A percentile compares a stretch with the other conserved stretches of the same genome.
phyloP scores from a whole-genome alignment of 2,113 vertebrate species.

The Salvelinus alpinus region DNA sequence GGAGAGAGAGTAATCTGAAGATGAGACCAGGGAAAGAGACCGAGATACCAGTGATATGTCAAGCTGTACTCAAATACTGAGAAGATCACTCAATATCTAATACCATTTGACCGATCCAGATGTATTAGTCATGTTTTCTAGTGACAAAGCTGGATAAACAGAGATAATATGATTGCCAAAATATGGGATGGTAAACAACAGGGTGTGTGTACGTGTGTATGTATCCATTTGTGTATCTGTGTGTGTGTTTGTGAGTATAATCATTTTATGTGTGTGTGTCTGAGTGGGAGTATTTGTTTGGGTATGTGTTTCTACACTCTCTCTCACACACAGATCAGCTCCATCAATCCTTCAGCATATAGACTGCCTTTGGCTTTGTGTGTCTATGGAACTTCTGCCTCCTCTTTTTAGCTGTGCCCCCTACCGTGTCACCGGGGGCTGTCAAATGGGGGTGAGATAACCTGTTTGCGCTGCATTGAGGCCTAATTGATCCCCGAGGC shows the following conservation, averaged over 20 bases:
- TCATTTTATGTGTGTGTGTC: not conserved
- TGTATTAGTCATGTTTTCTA: not conserved
- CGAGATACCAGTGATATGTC: constrained; percentile 54
- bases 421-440: constrained; percentile 9
- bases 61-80: constrained; percentile 38
- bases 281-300: not conserved
- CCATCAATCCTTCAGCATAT: too few species aligned
- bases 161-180: too few species aligned
- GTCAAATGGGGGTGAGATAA: constrained; percentile 13
- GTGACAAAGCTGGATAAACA: too few species aligned
- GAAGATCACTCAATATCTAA: constrained; percentile 9
- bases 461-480: constrained; percentile 35
- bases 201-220: not conserved
- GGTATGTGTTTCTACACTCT: not conserved
- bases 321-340: too few species aligned
- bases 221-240: not conserved
- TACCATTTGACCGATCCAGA: not conserved
- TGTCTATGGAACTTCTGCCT: not conserved
- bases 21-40: constrained; percentile 50
- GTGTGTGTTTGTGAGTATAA: not conserved
- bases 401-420: constrained; percentile 11
- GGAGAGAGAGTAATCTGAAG: constrained; percentile 50
- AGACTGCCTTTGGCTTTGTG: too few species aligned
- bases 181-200: not conserved
- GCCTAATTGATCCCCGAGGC: constrained; percentile 23